These are phyloP conservation scores for Muscicapa comitata DNA, from an alignment of 2,797 vertebrate species.

Conservation along the genomic window DNA sequence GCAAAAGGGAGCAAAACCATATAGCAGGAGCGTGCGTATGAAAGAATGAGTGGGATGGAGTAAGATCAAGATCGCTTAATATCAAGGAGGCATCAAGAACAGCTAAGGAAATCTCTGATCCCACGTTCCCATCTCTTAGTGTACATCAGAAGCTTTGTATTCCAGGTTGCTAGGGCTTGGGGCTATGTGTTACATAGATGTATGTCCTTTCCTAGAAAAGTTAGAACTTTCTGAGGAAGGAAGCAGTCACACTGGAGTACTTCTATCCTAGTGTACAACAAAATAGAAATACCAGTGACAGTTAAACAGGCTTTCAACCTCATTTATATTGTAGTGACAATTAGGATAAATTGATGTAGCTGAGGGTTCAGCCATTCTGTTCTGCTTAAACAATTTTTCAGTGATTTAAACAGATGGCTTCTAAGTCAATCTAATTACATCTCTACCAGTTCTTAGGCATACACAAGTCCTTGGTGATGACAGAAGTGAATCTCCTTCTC, in stretches of 20 bases:
- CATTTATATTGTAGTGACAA: neutral
- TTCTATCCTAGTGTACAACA: neutral
- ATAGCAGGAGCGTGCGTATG: rapidly evolving
- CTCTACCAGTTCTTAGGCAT: neutral
- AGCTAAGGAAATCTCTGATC: neutral
- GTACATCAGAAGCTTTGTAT: neutral
- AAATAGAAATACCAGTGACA: neutral
- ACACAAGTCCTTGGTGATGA: neutral
- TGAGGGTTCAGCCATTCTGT: neutral
- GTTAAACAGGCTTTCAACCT: neutral
- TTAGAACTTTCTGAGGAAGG: neutral
- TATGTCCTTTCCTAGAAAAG: neutral
- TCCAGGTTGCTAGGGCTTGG: neutral
- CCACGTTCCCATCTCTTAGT: neutral
- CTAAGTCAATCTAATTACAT: neutral
- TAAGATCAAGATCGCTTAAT: neutral
- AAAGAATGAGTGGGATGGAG: neutral
- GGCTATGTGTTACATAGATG: neutral
- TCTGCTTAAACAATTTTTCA: neutral
- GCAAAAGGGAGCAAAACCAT: neutral
- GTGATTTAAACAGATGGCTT: neutral
- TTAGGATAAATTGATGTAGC: neutral
- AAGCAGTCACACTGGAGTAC: neutral
- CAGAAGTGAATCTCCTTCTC: neutral
- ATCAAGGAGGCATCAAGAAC: neutral